A percentile compares a stretch with the other conserved stretches of the same genome.
These are phyloP conservation scores for Stenoptilia bipunctidactyla DNA, from an alignment of 2,888 invertebrate genomes.

Conservation along the genomic window DNA sequence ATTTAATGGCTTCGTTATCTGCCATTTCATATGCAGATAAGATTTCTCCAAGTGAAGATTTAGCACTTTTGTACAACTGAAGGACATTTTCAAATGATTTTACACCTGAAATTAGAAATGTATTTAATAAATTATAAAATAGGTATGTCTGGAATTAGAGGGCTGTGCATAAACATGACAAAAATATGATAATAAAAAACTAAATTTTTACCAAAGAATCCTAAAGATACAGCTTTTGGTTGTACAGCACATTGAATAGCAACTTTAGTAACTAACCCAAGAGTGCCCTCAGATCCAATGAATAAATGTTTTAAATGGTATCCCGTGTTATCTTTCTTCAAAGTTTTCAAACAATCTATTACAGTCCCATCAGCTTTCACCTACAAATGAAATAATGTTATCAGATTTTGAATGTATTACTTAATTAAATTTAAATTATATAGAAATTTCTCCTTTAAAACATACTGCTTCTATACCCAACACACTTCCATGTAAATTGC, in stretches of 20 bases:
- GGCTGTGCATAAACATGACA: too few species aligned
- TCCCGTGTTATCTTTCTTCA: conserved; percentile 98
- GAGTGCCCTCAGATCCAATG: conserved; percentile 96
- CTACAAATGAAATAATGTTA: conserved; percentile 38
- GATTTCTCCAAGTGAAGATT: conserved; percentile 85
- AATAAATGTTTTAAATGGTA: conserved; percentile 97
- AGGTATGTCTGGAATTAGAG: too few species aligned
- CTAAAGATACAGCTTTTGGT: conserved; percentile 86
- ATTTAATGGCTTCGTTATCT: conserved; percentile 80
- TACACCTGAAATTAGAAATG: conserved; percentile 65
- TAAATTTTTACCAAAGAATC: conserved; percentile 81
- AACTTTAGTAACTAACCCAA: conserved; percentile 94
- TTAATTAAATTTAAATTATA: neutral
- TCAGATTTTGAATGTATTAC: neutral
- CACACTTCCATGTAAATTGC: conserved; percentile 92
- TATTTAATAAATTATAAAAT: too few species aligned
- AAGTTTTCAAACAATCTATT: conserved; percentile 84
- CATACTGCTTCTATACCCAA: conserved; percentile 93
- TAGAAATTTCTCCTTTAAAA: conserved; percentile 10
- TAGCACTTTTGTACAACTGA: conserved; percentile 80
- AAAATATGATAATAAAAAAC: neutral
- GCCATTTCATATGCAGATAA: conserved; percentile 97
- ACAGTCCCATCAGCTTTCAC: conserved; percentile 89
- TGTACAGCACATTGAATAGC: conserved; percentile 90
- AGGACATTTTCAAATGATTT: conserved; percentile 84